Conservation (phyloP, 2,113 vertebrate genomes). For the Ariopsis seemanni region DNA sequence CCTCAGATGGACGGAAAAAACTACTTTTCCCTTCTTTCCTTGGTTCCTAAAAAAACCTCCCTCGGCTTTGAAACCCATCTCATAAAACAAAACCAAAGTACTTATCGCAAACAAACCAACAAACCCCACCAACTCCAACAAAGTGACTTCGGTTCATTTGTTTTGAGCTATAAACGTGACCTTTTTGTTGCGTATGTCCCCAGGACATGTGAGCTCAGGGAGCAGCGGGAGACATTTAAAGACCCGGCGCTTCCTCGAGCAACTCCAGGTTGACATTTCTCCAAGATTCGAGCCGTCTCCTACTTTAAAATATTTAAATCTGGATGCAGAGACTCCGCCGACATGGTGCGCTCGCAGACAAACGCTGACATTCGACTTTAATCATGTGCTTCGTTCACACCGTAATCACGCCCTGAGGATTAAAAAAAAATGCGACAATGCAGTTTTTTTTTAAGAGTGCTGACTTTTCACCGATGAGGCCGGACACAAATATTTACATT, state of each 20-base stretch:
- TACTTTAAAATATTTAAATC: constrained; percentile 56
- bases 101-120: not conserved
- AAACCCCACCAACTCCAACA: constrained; percentile 14
- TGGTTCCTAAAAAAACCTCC: not conserved
- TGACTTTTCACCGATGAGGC: constrained; percentile 56
- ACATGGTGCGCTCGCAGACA: constrained; percentile 53
- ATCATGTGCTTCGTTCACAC: constrained; percentile 58
- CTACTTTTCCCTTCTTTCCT: not conserved
- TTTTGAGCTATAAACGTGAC: constrained; percentile 62
- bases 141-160: constrained; percentile 51
- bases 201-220: constrained; percentile 61
- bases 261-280: constrained; percentile 67
- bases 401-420: constrained; percentile 36
- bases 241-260: constrained; percentile 51
- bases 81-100: not conserved
- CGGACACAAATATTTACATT: constrained; percentile 55
- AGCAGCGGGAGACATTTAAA: constrained; percentile 56
- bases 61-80: not conserved
- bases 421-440: constrained; percentile 41
- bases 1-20: not conserved
- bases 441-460: constrained; percentile 50
- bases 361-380: constrained; percentile 64
- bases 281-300: constrained; percentile 60
- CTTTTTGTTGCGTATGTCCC: constrained; percentile 58
- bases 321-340: constrained; percentile 28